phyloP scores from a whole-genome alignment of 2,888 invertebrate genomes.

The Lamproptera curius region DNA sequence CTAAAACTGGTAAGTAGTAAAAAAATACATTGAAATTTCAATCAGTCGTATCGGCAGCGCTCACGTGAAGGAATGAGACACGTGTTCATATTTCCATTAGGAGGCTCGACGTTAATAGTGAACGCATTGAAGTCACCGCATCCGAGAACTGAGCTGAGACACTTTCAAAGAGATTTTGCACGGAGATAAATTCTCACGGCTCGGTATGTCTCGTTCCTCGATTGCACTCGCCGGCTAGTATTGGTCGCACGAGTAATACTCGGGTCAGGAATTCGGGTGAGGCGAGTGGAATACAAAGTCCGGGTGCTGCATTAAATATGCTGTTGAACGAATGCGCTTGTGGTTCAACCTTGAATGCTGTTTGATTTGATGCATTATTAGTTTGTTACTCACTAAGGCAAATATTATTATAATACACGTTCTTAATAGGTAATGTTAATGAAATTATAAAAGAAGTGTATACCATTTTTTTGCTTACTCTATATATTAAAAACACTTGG shows the following conservation, averaged over 20 bases:
- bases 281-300: neutral
- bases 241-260: conserved; percentile 7
- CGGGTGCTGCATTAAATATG: neutral
- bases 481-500: too few relatives aligned
- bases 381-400: too few relatives aligned
- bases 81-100: neutral
- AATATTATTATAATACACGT: too few relatives aligned
- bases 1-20: too few relatives aligned
- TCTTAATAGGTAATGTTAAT: too few relatives aligned
- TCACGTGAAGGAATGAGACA: neutral
- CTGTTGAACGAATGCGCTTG: too few relatives aligned
- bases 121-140: conserved; percentile 34
- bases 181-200: conserved; percentile 38
- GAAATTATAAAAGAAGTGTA: too few relatives aligned
- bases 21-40: neutral
- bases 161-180: conserved; percentile 53
- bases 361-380: too few relatives aligned
- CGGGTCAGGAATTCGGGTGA: conserved; percentile 4
- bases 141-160: conserved; percentile 19
- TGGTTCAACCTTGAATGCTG: too few relatives aligned
- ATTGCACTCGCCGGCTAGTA: neutral
- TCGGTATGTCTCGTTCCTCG: conserved; percentile 16
- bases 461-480: too few relatives aligned
- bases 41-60: neutral
- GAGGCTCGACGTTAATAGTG: conserved; percentile 3